phyloP scores from a whole-genome alignment of 2,888 invertebrate genomes.

The Drosophila prolongata region DNA sequence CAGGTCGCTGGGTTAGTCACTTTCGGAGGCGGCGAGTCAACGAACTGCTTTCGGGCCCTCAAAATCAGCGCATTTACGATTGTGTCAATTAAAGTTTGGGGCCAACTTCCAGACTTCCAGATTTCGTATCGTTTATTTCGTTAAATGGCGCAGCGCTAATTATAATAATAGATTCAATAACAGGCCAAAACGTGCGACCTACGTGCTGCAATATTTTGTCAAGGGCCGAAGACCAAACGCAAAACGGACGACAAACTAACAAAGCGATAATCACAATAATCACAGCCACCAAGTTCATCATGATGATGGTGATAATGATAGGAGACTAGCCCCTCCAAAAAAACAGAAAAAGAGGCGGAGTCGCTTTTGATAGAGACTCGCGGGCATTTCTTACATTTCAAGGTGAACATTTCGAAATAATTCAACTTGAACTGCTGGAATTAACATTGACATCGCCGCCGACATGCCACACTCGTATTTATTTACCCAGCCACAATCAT shows the following conservation, averaged over 20 bases:
- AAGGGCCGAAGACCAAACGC: constrained; percentile 59
- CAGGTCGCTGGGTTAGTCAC: constrained; percentile 36
- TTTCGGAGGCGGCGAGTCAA: constrained; percentile 30
- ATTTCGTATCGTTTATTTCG: constrained; percentile 37
- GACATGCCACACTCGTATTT: constrained; percentile 53
- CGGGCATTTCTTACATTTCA: constrained; percentile 68
- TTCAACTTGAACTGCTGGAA: constrained; percentile 81
- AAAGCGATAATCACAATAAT: constrained; percentile 48
- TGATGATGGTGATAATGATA: constrained; percentile 23
- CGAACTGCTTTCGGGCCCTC: constrained; percentile 40
- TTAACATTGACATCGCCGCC: constrained; percentile 77
- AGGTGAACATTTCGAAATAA: constrained; percentile 77
- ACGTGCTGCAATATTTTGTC: constrained; percentile 71
- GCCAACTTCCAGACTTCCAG: constrained; percentile 7
- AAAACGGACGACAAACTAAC: constrained; percentile 52
- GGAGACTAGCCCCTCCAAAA: constrained; percentile 44
- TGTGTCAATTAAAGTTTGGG: constrained; percentile 31
- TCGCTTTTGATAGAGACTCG: constrained; percentile 35
- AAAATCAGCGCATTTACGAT: constrained; percentile 33
- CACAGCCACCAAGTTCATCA: constrained; percentile 46
- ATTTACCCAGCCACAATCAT: constrained; percentile 11
- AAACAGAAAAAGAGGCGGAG: constrained; percentile 64
- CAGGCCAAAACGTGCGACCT: constrained; percentile 72
- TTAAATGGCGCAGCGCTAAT: constrained; percentile 64
- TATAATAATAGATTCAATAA: constrained; percentile 75